Evolutionary conservation across 2,888 invertebrate genomes (phyloP).

Genomic region (Oeneis ivallda): DNA sequence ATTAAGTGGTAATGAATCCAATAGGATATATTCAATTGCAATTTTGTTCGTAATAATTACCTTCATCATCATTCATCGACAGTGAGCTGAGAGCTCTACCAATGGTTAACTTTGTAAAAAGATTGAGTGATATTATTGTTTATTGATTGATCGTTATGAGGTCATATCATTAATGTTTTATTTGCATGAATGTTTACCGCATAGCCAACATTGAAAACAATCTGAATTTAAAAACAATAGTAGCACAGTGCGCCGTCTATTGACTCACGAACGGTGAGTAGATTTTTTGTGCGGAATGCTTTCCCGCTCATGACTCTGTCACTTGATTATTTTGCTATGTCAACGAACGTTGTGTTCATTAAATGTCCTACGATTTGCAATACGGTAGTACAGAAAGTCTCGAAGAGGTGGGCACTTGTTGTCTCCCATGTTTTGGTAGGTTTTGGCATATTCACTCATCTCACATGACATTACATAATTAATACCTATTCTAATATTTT

Average conservation of each 20-base stretch:
- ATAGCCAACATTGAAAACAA: slow-evolving; percentile 62
- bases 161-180: slow-evolving; percentile 58
- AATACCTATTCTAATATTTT: slow-evolving; percentile 26
- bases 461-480: neutral
- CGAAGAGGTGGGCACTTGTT: slow-evolving; percentile 71
- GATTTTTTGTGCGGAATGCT: slow-evolving; percentile 56
- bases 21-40: neutral
- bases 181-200: slow-evolving; percentile 55
- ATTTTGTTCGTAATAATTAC: neutral
- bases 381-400: slow-evolving; percentile 67
- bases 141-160: slow-evolving; percentile 23
- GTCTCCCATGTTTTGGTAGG: slow-evolving; percentile 69
- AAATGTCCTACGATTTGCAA: slow-evolving; percentile 63
- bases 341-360: slow-evolving; percentile 26
- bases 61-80: neutral
- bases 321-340: slow-evolving; percentile 32
- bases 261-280: slow-evolving; percentile 63
- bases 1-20: neutral
- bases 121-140: slow-evolving; percentile 6
- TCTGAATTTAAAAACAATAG: slow-evolving; percentile 68
- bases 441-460: neutral
- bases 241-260: slow-evolving; percentile 55
- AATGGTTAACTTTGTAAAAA: neutral
- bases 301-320: slow-evolving; percentile 31
- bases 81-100: neutral